These are phyloP conservation scores for Triops cancriformis DNA, from an alignment of 1,140 invertebrate genomes.

Conservation along the genomic window DNA sequence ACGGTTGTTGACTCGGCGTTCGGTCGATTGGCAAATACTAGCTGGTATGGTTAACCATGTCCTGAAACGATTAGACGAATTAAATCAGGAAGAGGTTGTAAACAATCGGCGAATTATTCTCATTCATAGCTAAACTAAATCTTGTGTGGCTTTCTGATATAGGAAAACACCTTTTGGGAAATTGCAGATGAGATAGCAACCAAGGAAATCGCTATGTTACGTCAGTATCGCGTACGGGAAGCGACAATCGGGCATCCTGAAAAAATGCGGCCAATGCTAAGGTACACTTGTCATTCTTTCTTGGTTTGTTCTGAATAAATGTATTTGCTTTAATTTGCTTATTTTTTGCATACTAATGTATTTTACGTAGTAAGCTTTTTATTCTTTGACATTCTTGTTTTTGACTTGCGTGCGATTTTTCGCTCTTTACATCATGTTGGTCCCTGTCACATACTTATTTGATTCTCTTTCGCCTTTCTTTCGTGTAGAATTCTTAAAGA, in stretches of 20 bases:
- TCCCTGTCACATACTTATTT: not conserved
- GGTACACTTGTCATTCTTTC: not conserved
- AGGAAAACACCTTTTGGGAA: conserved; percentile 26
- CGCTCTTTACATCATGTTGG: not conserved
- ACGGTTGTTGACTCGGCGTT: not conserved
- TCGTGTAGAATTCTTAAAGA: conserved; percentile 15
- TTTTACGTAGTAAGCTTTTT: too few relatives aligned
- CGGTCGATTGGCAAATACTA: not conserved
- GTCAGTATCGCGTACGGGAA: conserved; percentile 14
- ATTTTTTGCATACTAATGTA: too few relatives aligned
- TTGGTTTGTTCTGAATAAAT: not conserved
- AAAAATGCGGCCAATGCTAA: conserved; percentile 20
- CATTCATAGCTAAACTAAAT: not conserved
- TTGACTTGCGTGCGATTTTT: not conserved
- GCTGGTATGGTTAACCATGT: not conserved
- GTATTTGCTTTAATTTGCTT: too few relatives aligned
- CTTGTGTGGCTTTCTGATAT: not conserved
- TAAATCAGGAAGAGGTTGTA: not conserved
- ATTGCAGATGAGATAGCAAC: not conserved
- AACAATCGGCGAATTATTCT: not conserved
- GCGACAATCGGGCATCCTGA: not conserved
- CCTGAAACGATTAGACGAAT: not conserved
- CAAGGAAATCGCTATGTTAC: conserved; percentile 3
- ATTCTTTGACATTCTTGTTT: too few relatives aligned
- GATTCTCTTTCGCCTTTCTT: not conserved